Conservation (phyloP, 37 sponge, comb jelly and placozoan species). For the Beroe forskalii region DNA sequence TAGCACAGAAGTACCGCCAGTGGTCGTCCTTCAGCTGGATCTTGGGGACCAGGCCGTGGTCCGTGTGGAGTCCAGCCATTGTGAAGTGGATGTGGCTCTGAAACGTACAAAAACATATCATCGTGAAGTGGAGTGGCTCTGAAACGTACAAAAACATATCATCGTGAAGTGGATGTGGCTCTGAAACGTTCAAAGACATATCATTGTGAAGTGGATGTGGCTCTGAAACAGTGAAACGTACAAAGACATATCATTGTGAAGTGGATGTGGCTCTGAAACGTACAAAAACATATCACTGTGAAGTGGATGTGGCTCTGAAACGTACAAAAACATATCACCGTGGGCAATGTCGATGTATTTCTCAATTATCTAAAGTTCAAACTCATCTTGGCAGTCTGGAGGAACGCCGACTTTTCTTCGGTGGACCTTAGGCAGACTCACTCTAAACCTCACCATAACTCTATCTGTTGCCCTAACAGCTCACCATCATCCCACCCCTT, state of each 20-base stretch:
- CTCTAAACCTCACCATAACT: too few species aligned
- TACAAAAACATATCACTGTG: background rate
- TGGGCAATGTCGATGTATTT: background rate
- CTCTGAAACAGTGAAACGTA: conserved; percentile 26
- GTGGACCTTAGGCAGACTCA: too few species aligned
- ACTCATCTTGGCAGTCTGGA: too few species aligned
- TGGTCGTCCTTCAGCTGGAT: conserved; percentile 22
- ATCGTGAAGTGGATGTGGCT: conserved; percentile 30
- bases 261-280: conserved; percentile 42
- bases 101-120: background rate
- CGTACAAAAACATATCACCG: background rate
- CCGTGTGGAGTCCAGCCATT: conserved; percentile 62
- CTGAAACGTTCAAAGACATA: background rate
- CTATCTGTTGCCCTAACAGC: too few species aligned
- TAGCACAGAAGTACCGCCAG: conserved; percentile 60
- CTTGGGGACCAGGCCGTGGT: conserved; percentile 44
- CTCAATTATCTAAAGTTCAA: background rate
- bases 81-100: conserved; percentile 61
- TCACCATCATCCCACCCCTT: too few species aligned
- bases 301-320: background rate
- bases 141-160: background rate
- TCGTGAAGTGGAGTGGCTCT: too few species aligned
- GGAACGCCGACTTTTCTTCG: too few species aligned
- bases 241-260: conserved; percentile 32
- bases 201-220: too few species aligned